Conservation (phyloP, 2,113 vertebrate genomes). For the Triplophysa dalaica region DNA sequence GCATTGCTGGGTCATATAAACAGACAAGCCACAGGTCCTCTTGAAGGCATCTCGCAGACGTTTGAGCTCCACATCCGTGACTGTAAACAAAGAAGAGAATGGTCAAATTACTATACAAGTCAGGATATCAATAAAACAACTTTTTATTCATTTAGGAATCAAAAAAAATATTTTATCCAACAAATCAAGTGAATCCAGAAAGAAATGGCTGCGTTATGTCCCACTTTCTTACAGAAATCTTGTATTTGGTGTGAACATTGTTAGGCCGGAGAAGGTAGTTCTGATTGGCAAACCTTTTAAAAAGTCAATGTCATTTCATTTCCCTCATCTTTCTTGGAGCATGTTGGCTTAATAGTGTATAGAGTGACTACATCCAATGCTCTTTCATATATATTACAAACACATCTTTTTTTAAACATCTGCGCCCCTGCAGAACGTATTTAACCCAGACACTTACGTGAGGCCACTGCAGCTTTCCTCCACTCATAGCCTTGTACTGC, state of each 20-base stretch:
- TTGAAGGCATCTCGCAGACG: slow-evolving; percentile 98
- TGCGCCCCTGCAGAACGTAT: slow-evolving; percentile 18
- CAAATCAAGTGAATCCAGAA: too few species aligned
- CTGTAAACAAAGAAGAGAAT: slow-evolving; percentile 64
- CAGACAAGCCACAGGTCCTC: slow-evolving; percentile 93
- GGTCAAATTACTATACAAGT: not conserved
- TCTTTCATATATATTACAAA: slow-evolving; percentile 14
- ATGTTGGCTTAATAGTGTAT: slow-evolving; percentile 35
- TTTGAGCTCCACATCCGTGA: slow-evolving; percentile 96
- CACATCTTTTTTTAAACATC: slow-evolving; percentile 14
- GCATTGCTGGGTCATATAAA: slow-evolving; percentile 96
- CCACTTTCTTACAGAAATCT: not conserved
- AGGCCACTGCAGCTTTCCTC: slow-evolving; percentile 7
- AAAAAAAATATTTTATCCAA: too few species aligned
- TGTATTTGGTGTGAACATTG: not conserved
- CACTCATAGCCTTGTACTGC: slow-evolving; percentile 24
- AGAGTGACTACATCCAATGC: slow-evolving; percentile 34
- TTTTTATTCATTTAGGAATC: too few species aligned
- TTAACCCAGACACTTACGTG: slow-evolving; percentile 37
- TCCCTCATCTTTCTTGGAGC: not conserved
- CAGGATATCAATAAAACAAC: not conserved
- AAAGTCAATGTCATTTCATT: slow-evolving; percentile 32
- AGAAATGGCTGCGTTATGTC: too few species aligned
- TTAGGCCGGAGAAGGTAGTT: not conserved
- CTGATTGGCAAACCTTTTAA: slow-evolving; percentile 21